Base-by-base conservation (phyloP, 2,888 invertebrate species). In the Archips xylosteana region DNA sequence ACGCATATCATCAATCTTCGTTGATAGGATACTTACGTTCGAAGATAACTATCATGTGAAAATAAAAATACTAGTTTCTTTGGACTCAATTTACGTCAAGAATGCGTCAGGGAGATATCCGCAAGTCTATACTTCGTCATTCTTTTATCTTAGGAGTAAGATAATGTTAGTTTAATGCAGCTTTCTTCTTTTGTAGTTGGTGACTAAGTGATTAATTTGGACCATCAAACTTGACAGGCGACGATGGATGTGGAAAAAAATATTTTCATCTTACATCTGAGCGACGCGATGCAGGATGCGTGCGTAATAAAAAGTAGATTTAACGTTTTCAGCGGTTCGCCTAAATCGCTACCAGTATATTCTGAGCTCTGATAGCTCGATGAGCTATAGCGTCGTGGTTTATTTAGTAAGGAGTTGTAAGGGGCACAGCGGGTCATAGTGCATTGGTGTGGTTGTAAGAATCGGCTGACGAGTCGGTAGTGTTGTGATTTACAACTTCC, bases 401-500 rank as follows among this genome's bases (percentile, higher is more conserved):
- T 73, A 66, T 32, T 51, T 70, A 60, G 65, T 74, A 74, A 76
- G 65, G 75, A 51, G 72, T 70, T 76, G 59, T 42, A 64, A 60
- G 75, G 74, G 76, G 74, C 74, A 73, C 59, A 75, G 79, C 57
- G 81, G 87, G 61, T 85, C 87, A 77, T 71, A 59, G 74, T 76
- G 79, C 70, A 76, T 51, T 89, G 88, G 90, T 80, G 72, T 80
- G 73, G 74, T 75, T 75, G 74, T 80, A 83, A 84, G 87, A 87
- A 87, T 87, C 82, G 80, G 79, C 77, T 87, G 87, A 87, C 84
- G 85, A 86, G 86, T 80, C 79, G 81, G 83, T 81, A 82, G 83
- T 82, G 82, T 80, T 81, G 82, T 91, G 91, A 93, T 94, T 93
- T 93, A 93, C 87, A 87, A 89, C 90, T 92, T 93, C 92, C 92